phyloP scores from a whole-genome alignment of 2,888 invertebrate genomes.

The Hirtodrosophila cameraria region DNA sequence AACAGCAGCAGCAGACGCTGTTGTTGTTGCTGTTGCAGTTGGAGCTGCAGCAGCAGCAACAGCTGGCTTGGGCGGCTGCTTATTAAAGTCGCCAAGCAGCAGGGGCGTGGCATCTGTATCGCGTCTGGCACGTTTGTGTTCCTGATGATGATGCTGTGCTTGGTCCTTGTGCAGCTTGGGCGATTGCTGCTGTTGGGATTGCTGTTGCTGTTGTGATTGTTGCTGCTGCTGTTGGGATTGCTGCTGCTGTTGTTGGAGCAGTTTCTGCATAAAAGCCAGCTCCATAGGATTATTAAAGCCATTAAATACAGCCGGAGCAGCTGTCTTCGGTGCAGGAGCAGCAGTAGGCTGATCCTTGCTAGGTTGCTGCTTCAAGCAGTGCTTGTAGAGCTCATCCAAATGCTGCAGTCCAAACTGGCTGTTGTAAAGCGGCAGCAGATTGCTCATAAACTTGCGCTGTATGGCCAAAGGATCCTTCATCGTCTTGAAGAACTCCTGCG shows the following conservation, averaged over 20 bases:
- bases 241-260: conserved; percentile 86
- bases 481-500: conserved; percentile 85
- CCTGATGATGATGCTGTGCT: conserved; percentile 67
- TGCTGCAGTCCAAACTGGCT: conserved; percentile 68
- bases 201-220: conserved; percentile 86
- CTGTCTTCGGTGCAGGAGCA: conserved; percentile 20
- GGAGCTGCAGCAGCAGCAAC: conserved; percentile 6
- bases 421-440: conserved; percentile 69
- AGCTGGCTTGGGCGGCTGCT: conserved; percentile 50
- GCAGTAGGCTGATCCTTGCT: conserved; percentile 80
- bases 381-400: conserved; percentile 70
- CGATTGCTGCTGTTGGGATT: conserved; percentile 67
- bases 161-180: conserved; percentile 49
- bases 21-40: conserved; percentile 9
- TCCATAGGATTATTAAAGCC: conserved; percentile 81
- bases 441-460: conserved; percentile 75
- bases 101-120: conserved; percentile 44
- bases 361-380: conserved; percentile 67
- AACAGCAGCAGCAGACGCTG: conserved; percentile 23
- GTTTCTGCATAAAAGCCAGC: conserved; percentile 89
- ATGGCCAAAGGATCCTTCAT: conserved; percentile 75
- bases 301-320: conserved; percentile 31
- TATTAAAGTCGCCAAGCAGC: conserved; percentile 73
- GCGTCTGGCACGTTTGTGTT: conserved; percentile 64
- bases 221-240: conserved; percentile 86